These are phyloP conservation scores for Rhopalosiphum padi DNA, from an alignment of 1,140 invertebrate species.

Conservation along the genomic window DNA sequence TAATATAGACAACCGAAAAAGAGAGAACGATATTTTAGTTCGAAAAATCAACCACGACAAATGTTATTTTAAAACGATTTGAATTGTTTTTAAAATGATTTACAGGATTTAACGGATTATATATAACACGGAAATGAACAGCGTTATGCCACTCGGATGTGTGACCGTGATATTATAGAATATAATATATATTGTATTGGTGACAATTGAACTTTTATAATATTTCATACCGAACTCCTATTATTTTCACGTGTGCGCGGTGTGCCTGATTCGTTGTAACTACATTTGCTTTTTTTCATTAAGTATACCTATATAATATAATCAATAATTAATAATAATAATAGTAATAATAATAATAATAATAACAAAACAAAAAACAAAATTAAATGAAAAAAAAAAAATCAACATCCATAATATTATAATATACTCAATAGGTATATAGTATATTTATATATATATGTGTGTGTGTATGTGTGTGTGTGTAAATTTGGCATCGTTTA, in stretches of 20 bases:
- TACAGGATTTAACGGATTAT: neutral
- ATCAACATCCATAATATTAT: constrained; percentile 1
- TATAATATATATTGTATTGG: neutral
- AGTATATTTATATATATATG: neutral
- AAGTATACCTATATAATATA: neutral
- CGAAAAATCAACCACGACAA: neutral
- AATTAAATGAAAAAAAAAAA: constrained; percentile 1
- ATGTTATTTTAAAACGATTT: neutral
- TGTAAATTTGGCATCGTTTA: constrained; percentile 49
- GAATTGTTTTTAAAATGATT: neutral
- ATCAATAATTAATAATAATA: neutral
- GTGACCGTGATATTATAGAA: neutral
- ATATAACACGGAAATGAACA: neutral
- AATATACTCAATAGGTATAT: neutral
- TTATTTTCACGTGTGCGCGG: neutral
- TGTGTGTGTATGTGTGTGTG: neutral
- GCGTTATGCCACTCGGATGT: neutral
- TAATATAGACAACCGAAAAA: neutral
- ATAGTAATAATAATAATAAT: neutral
- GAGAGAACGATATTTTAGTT: neutral
- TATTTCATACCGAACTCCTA: neutral
- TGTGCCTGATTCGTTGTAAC: neutral
- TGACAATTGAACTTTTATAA: neutral
- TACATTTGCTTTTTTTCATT: neutral
- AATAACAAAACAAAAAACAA: constrained; percentile 7